These are phyloP conservation scores for Notarius quadriscutis DNA, from an alignment of 2,113 vertebrate genomes.

Conservation along the genomic window DNA sequence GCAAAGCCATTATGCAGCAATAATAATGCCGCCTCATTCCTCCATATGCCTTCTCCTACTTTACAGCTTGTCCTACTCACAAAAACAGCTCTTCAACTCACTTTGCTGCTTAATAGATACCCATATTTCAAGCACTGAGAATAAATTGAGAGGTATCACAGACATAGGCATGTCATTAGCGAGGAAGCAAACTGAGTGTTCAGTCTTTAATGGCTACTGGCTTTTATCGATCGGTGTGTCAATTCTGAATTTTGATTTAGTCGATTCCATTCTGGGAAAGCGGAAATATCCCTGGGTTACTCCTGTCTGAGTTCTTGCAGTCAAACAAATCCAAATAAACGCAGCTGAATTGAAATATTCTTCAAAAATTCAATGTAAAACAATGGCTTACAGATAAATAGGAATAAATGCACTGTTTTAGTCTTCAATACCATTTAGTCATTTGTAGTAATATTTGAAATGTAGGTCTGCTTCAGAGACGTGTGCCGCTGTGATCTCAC, in stretches of 20 bases:
- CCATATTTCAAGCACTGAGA: neutral
- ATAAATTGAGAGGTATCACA: neutral
- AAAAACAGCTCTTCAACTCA: neutral
- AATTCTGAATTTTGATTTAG: slow-evolving; percentile 18
- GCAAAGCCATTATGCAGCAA: neutral
- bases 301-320: neutral
- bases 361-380: neutral
- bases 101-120: neutral
- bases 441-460: neutral
- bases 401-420: neutral
- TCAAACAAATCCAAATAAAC: neutral
- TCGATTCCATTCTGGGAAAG: neutral
- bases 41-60: neutral
- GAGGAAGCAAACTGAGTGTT: neutral
- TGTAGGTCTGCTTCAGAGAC: neutral
- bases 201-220: slow-evolving; percentile 17
- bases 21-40: neutral
- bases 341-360: neutral
- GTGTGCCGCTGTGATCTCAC: neutral
- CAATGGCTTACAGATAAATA: neutral
- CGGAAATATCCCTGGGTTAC: neutral
- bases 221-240: slow-evolving; percentile 3
- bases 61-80: slow-evolving; percentile 31
- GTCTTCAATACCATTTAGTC: neutral
- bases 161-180: slow-evolving; percentile 17